Base-by-base conservation (phyloP, 2,888 invertebrate genomes). In the Tachystola acroxantha region DNA sequence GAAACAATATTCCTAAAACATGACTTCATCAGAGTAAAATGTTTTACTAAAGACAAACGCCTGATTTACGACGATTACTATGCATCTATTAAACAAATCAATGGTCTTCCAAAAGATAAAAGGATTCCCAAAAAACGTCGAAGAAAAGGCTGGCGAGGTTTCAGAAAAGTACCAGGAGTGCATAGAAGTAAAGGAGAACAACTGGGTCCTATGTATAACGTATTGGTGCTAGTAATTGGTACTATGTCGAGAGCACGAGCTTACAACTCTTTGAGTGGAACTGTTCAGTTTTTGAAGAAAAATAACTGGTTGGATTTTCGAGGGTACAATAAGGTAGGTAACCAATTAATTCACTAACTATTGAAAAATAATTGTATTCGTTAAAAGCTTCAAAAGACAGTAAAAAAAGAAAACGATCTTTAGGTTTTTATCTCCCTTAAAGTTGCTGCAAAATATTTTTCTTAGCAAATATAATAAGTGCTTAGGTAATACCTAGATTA, bases 281-380 rank as follows among this genome's bases (percentile, higher is more conserved):
- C 35, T 1, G 14, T 14, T 1, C 7, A 30, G 3, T 30, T 20
- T 14, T 24, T 35, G 2, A 10, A 22, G 7, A 13, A 30, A 2
- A 10, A 35, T 1, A 7, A 30, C 3, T 35, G 35, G 35, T 12
- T 35, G 5, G 35, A 35, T 24, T 35, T 30, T 13, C 22, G 29
- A 14, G 35, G 29, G 7, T 35, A 20, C n/a, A 29, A 29, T 11
- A 35, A 30, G 24, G 35, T 35, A 12, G 9, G n/a, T n/a, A n/a
- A n/a, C n/a, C n/a, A n/a, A n/a, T n/a, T n/a, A n/a, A 5, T 30
- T n/a, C n/a, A n/a, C n/a, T n/a, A n/a, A n/a, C n/a, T n/a, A n/a
- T n/a, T n/a, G n/a, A n/a, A n/a, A n/a, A n/a, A n/a, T n/a, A n/a
- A n/a, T n/a, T n/a, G n/a, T n/a, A n/a, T n/a, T n/a, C n/a, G n/a